Evolutionary conservation across 2,888 invertebrate species (phyloP), one percentile per base, ranked within the genome.

Genomic region (Trichogramma dendrolimi): DNA sequence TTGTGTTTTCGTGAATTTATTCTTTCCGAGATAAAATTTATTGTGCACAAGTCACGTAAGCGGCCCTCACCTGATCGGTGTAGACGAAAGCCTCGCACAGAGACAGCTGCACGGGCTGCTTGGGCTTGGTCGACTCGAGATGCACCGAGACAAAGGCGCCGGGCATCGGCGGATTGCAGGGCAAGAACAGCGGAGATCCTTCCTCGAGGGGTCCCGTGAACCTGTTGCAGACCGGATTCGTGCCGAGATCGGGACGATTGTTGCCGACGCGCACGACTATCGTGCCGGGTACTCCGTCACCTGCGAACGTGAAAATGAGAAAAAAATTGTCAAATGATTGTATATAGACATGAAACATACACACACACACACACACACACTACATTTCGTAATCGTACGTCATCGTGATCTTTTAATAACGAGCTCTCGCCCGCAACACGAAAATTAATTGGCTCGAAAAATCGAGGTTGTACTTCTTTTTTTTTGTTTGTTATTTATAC

Each of bases 41-140:
- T 4, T 2, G 10, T 14, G 10, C 39, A 50, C 4, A 27, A 46
- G 43, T 38, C 27, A 38, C 10, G 41, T 6, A 27, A 27, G 27
- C 27, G n/a, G n/a, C 27, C 57, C 69, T 62, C 68, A 82, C 83
- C 80, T 89, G 91, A 79, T 95, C 95, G 0, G 95, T 95, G 74
- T 95, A 95, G 11, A 95, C 94, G 77, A 95, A 95, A 0, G 94
- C 91, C 79, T 95, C 95, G 76, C 95, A 95, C 8, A 95, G 90
- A 0, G 94, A 94, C 10, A 95, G 81, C 66, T 92, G 91, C 66
- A 87, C 89, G 0, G 89, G 86, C 42, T 71, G 63, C 4, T 71
- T 66, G 4, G 67, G 52, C 47, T 68, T 57, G 3, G 73, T 73
- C 1, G 65, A 0, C 81, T 95, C 94, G 61, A 95, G 78, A 74